Conservation (phyloP, 2,888 invertebrate genomes). For the Eurois occulta region DNA sequence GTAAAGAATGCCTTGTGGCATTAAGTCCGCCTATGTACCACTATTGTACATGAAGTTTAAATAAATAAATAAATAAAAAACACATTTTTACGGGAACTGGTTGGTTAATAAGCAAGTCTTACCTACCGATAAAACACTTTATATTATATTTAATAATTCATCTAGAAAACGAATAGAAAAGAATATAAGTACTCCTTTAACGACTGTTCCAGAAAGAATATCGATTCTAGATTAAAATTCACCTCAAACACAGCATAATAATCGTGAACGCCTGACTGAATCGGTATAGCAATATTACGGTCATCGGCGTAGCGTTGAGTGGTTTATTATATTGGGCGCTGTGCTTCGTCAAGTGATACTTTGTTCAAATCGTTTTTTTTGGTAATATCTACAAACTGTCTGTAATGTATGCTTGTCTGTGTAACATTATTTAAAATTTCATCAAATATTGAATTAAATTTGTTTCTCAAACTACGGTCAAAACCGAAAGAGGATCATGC, state of each 20-base stretch:
- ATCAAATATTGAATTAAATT: too few species aligned
- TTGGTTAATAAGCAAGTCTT: background rate
- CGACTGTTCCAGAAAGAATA: constrained; percentile 3
- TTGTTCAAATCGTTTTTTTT: background rate
- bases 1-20: too few species aligned
- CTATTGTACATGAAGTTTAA: too few species aligned
- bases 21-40: too few species aligned
- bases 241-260: constrained; percentile 21
- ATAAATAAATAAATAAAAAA: too few species aligned
- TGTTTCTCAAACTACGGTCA: background rate
- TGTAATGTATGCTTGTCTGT: background rate
- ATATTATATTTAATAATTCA: background rate
- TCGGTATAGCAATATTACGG: constrained; percentile 54
- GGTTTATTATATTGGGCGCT: constrained; percentile 46
- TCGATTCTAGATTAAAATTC: constrained; percentile 28
- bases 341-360: constrained; percentile 16
- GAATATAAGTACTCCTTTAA: background rate
- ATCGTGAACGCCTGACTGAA: constrained; percentile 53
- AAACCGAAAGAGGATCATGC: background rate
- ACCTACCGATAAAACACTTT: background rate
- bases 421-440: background rate
- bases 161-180: background rate
- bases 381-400: background rate
- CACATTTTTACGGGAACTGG: too few species aligned
- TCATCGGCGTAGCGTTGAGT: constrained; percentile 33